Base-by-base conservation (phyloP, 2,888 invertebrate species). In the Myathropa florea region DNA sequence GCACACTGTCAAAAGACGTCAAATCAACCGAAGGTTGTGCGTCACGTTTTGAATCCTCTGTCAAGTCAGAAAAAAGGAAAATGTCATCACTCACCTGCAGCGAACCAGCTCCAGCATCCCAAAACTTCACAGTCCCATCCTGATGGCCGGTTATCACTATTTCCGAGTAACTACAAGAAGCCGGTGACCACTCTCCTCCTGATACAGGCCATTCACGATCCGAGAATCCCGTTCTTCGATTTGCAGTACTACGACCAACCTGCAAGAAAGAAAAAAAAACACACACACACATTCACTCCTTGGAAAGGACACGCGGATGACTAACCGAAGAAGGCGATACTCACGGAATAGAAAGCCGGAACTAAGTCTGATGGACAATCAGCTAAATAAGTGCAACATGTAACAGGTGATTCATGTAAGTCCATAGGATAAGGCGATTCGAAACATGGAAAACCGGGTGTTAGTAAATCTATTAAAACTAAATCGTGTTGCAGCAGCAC, bases 351-450 rank as follows among this genome's bases (percentile, higher is more conserved):
- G 93, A 99, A 97, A 89, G 99, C 99, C 81, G 99, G 98, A 92
- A 99, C 98, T 92, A 99, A 94, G 93, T 99, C 99, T 84, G 97
- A 97, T 60, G 99, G 99, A 93, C 99, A 99, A 94, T 99, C 99
- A 77, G 98, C 98, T 93, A 98, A 95, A 94, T 99, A 99, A 83
- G 96, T 96, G 93, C 98, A 98, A 93, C 97, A 97, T 78, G 99
- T 99, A 91, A 99, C 99, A 24, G 99, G 97, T 71, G 98, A 98
- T 94, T 99, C 99, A 94, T 99, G 99, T 89, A 99, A 95, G 94
- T 99, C 99, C 98, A 99, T 99, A 88, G 99, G 98, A 94, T 99
- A 99, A 60, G 99, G 99, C 94, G 99, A 99, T 94, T 99, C 99
- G 94, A 99, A 98, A 93, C 98, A 98, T 26, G 99, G 99, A 94